Percentiles rank a stretch among this genome's conserved stretches.
Conservation (phyloP, 2,113 vertebrate species). For the Entelurus aequoreus region DNA sequence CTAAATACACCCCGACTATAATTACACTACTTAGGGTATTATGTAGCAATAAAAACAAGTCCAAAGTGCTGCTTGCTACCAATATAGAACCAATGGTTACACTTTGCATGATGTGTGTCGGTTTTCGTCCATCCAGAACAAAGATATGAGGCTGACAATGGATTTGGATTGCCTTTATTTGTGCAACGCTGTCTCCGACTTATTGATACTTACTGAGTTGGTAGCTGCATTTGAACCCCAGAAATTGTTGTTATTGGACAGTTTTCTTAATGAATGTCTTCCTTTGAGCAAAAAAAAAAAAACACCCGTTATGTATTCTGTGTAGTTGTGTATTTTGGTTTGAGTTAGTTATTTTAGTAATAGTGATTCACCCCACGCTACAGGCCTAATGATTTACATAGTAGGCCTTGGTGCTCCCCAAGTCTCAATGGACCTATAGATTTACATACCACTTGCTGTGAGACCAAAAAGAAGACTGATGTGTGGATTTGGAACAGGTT, state of each 20-base stretch:
- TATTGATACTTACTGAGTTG: not conserved
- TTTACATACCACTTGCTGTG: slow-evolving; percentile 34
- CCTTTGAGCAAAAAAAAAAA: not conserved
- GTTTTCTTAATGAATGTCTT: too few relatives aligned
- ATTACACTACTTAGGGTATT: too few relatives aligned
- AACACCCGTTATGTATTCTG: not conserved
- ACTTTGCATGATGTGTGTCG: too few relatives aligned
- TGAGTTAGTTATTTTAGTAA: too few relatives aligned
- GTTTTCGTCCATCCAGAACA: too few relatives aligned
- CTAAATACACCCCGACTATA: too few relatives aligned
- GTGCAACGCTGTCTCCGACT: too few relatives aligned
- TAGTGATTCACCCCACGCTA: slow-evolving; percentile 9
- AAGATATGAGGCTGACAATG: too few relatives aligned
- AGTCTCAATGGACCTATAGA: slow-evolving; percentile 32
- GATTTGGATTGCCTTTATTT: too few relatives aligned
- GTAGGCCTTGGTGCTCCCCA: not conserved
- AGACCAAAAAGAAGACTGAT: slow-evolving; percentile 29
- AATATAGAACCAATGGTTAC: too few relatives aligned
- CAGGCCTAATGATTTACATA: slow-evolving; percentile 32
- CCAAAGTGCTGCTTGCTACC: too few relatives aligned
- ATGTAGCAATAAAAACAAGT: too few relatives aligned
- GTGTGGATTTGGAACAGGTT: slow-evolving; percentile 29
- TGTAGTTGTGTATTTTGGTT: slow-evolving; percentile 14
- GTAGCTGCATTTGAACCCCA: not conserved
- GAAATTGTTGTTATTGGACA: not conserved